Percentiles rank a stretch among this genome's conserved stretches.
Evolutionary conservation across 2,113 vertebrate genomes (phyloP).

Genomic region (Trichechus manatus): DNA sequence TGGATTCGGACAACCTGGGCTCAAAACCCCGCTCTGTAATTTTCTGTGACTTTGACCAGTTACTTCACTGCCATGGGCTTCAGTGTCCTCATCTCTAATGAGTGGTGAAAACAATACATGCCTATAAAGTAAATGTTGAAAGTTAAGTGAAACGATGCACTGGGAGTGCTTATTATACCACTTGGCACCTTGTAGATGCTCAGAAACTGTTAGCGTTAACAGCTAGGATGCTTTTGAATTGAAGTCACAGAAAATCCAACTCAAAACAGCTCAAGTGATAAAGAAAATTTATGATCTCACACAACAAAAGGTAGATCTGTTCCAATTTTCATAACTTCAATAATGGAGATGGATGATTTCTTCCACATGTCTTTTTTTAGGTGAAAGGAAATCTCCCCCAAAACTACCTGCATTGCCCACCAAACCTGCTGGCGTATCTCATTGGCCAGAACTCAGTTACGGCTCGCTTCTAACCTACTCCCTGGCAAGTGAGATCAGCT

Average conservation of each 20-base stretch:
- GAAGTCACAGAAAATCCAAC: not conserved
- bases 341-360: not conserved
- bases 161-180: not conserved
- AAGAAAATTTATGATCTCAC: not conserved
- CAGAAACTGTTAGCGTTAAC: not conserved
- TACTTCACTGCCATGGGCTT: not conserved
- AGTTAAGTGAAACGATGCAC: not conserved
- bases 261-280: not conserved
- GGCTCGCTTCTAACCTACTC: not conserved
- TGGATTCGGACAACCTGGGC: not conserved
- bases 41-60: not conserved
- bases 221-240: not conserved
- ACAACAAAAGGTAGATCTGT: not conserved
- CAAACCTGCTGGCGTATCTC: not conserved
- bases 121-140: not conserved
- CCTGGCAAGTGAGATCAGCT: not conserved
- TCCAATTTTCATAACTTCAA: not conserved
- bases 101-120: not conserved
- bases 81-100: not conserved
- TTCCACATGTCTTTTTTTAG: not conserved
- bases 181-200: not conserved
- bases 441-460: not conserved
- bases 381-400: not conserved
- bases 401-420: not conserved
- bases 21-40: not conserved